phyloP scores from a whole-genome alignment of 2,888 invertebrate genomes.

The Scrobipalpa atriplicella region DNA sequence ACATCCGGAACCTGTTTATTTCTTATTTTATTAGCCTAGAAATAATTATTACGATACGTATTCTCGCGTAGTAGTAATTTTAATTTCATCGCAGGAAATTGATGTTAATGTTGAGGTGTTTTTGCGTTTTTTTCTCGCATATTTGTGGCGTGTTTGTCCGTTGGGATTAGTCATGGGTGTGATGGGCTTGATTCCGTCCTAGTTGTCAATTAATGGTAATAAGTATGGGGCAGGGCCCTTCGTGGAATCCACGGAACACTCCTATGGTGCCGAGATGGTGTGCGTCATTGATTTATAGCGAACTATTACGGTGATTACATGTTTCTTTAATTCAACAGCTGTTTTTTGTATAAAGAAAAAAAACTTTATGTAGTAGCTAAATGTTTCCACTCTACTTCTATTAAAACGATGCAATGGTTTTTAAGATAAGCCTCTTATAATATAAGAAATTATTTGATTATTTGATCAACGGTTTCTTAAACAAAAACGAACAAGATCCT shows the following conservation, averaged over 20 bases:
- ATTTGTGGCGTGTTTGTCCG: conserved; percentile 37
- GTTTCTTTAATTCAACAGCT: conserved; percentile 9
- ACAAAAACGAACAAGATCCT: too few relatives aligned
- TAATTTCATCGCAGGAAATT: conserved; percentile 48
- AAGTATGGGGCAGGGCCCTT: conserved; percentile 68
- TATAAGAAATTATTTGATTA: too few relatives aligned
- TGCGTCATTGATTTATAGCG: conserved; percentile 43
- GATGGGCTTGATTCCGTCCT: conserved; percentile 46
- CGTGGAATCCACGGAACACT: conserved; percentile 48
- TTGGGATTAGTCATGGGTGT: conserved; percentile 40
- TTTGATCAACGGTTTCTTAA: too few relatives aligned
- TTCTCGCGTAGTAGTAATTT: conserved; percentile 42
- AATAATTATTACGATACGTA: conserved; percentile 50
- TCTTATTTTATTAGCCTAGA: conserved; percentile 53
- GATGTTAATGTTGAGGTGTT: conserved; percentile 48
- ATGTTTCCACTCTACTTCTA: too few relatives aligned
- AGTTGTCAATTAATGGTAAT: conserved; percentile 65
- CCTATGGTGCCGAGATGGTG: conserved; percentile 15
- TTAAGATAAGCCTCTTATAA: too few relatives aligned
- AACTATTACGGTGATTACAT: conserved; percentile 19
- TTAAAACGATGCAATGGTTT: too few relatives aligned
- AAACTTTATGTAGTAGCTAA: too few relatives aligned
- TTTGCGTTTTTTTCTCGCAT: conserved; percentile 31
- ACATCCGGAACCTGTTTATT: conserved; percentile 67
- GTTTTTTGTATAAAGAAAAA: too few relatives aligned